phyloP scores from a whole-genome alignment of 2,888 invertebrate genomes.

The Drosophila acutilabella region DNA sequence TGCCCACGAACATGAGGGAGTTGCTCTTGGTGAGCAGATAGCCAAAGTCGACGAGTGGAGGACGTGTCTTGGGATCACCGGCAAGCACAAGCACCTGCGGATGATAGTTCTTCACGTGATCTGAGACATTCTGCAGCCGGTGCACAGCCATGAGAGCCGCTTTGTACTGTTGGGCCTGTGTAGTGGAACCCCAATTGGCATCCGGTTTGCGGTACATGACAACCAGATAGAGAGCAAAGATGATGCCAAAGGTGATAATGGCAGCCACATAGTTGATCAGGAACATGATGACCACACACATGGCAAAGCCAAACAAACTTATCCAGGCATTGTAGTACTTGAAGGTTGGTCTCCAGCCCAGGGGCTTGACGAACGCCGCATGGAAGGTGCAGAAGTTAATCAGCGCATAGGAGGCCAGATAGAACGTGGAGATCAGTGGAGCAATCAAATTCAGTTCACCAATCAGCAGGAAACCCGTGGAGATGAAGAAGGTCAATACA shows the following conservation, averaged over 20 bases:
- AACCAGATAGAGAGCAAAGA: conserved; percentile 95
- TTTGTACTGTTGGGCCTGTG: conserved; percentile 98
- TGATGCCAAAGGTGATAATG: conserved; percentile 94
- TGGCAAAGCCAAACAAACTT: conserved; percentile 92
- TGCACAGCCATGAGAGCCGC: conserved; percentile 94
- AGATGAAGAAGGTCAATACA: conserved; percentile 94
- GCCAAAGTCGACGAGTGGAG: conserved; percentile 96
- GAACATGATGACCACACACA: conserved; percentile 96
- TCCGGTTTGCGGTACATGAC: conserved; percentile 98
- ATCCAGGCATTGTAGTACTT: conserved; percentile 97
- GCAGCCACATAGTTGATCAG: conserved; percentile 97
- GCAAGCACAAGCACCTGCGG: conserved; percentile 95
- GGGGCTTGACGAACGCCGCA: conserved; percentile 93
- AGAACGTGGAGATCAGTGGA: conserved; percentile 97
- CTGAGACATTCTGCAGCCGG: conserved; percentile 92
- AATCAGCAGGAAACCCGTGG: conserved; percentile 93
- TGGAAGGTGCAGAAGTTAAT: conserved; percentile 98
- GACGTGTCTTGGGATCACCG: conserved; percentile 93
- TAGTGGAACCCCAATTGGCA: conserved; percentile 99
- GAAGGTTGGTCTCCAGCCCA: conserved; percentile 96
- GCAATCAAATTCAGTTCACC: conserved; percentile 95
- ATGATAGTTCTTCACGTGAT: conserved; percentile 99
- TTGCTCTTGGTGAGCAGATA: conserved; percentile 96
- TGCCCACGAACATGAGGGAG: conserved; percentile 95
- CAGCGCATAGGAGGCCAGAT: conserved; percentile 96